A percentile compares a stretch with the other conserved stretches of the same genome.
Evolutionary conservation across 2,888 invertebrate species (phyloP).

Genomic region (Idaea straminata): DNA sequence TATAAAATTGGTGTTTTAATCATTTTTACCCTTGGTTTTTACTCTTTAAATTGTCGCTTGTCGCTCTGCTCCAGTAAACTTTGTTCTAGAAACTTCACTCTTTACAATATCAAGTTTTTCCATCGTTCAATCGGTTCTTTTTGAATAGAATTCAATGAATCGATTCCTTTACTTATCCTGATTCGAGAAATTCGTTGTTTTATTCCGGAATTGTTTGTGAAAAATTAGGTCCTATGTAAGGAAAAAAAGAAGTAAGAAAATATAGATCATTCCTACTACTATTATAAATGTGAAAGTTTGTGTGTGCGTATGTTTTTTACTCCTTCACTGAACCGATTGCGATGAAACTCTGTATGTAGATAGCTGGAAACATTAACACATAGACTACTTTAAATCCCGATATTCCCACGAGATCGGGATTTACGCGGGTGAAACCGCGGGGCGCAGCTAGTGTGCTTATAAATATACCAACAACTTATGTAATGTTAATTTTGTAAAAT

Average conservation of each 20-base stretch:
- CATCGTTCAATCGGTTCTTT: conserved; percentile 2
- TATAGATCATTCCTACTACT: background rate
- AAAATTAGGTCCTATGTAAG: background rate
- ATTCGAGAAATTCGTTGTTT: background rate
- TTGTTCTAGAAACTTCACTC: conserved; percentile 13
- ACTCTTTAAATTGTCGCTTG: background rate
- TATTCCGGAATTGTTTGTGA: background rate
- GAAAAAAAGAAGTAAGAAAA: background rate
- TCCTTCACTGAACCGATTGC: no score
- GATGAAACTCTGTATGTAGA: no score
- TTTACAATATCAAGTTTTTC: conserved; percentile 14
- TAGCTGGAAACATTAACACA: no score
- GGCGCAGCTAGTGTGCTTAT: no score
- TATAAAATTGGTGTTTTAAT: background rate
- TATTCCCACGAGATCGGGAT: no score
- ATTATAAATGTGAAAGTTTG: no score
- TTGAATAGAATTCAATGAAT: conserved; percentile 13
- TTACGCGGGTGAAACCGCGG: no score
- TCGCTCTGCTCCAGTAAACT: background rate
- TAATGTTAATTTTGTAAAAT: no score
- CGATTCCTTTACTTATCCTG: conserved; percentile 3
- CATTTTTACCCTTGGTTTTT: background rate
- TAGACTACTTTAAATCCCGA: no score
- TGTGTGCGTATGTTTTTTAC: no score
- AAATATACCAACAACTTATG: no score